A percentile compares a stretch with the other conserved stretches of the same genome.
phyloP scores from a whole-genome alignment of 2,888 invertebrate genomes.

The Agrenia bidenticulata region DNA sequence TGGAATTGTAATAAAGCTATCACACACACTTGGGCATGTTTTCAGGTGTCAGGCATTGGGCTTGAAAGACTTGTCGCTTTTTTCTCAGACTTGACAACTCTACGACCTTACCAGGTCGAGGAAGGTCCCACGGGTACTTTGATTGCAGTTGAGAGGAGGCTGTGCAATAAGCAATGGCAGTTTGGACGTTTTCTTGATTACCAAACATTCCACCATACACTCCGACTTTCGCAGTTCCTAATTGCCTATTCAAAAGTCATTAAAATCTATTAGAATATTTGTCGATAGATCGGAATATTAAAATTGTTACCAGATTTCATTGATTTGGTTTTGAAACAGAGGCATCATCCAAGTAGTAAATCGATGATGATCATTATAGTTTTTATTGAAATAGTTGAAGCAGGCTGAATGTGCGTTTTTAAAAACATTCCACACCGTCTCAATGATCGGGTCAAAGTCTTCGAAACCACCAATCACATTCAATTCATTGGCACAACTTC shows the following conservation, averaged over 20 bases:
- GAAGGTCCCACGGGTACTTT: conserved; percentile 44
- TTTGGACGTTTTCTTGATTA: conserved; percentile 34
- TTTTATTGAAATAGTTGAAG: conserved; percentile 33
- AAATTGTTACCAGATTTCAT: conserved; percentile 38
- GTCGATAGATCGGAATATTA: not conserved
- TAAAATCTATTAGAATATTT: conserved; percentile 3
- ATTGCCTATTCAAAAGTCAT: not conserved
- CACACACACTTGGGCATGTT: not conserved
- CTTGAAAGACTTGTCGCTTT: conserved; percentile 1
- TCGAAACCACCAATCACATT: conserved; percentile 14
- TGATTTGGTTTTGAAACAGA: conserved; percentile 42
- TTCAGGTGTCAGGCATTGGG: not conserved
- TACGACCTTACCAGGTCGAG: conserved; percentile 19
- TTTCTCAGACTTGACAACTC: no score
- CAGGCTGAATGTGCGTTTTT: conserved; percentile 42
- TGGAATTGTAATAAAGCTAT: not conserved
- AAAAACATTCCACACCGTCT: conserved; percentile 48
- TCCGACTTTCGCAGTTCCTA: conserved; percentile 17
- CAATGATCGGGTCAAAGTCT: conserved; percentile 38
- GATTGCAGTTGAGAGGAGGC: conserved; percentile 31
- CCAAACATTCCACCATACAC: conserved; percentile 45
- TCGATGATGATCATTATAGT: conserved; percentile 44
- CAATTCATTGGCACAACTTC: conserved; percentile 19
- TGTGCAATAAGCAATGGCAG: conserved; percentile 38
- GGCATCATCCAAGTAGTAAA: conserved; percentile 43